Evolutionary conservation across 2,113 vertebrate species (phyloP), one percentile per base, ranked within the genome.

Genomic region (Indicator maculatus): DNA sequence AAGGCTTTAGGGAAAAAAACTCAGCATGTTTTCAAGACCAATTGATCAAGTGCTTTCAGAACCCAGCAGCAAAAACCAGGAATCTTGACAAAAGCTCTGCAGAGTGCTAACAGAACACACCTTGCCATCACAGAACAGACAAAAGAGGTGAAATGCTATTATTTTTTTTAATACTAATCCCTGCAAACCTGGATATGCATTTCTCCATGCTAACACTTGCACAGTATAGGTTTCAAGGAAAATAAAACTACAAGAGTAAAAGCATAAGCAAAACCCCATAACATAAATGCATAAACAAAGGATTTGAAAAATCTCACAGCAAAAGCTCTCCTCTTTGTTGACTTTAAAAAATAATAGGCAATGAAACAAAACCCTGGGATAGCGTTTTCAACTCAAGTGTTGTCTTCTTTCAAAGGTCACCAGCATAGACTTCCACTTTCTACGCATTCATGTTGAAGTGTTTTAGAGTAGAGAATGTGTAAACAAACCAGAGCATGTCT

Each of bases 31-130:
- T 77, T 56, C 64, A 63, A 75, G 55, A 88, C 65, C 55, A 82
- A 74, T 45, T 78, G 80, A 95, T 83, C 67, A 93, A 93, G 65
- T 65, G 80, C 38, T 88, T 93, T 91, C 84, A 87, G 87, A 78
- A 64, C 76, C 59, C 91, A 86, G 59, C 39, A 78, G 64, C 79
- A 84, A 91, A 82, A 83, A 2, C 0, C 70, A 79, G 76, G 56
- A 67, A 71, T 84, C 60, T 47, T 61, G 52, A 91, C 67, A 90
- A 76, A 36, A 93, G 41, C 66, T 30, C 75, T 72, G 39, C 84
- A 66, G 67, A 82, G 71, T 13, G 66, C 74, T 89, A 80, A 91
- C 77, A 74, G 64, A 93, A 92, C 63, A 86, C 38, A 36, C 1
- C 6, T 30, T 88, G 60, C 69, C 61, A 82, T 55, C 71, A 13